Evolutionary conservation across 2,113 vertebrate species (phyloP).

Genomic region (Tragelaphus strepsiceros): DNA sequence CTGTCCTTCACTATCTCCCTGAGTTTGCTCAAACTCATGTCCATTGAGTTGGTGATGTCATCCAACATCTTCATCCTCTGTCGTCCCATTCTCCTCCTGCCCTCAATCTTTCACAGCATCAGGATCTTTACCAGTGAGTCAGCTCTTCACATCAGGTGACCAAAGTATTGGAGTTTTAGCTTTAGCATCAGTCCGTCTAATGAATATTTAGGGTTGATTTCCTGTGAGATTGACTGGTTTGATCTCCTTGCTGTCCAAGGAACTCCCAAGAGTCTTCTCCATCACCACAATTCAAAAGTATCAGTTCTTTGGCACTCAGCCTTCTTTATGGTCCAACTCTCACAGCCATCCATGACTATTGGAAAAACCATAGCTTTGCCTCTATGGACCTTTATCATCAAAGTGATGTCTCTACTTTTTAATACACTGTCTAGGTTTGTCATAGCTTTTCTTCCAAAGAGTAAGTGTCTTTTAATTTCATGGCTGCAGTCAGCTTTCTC

Average conservation of each 20-base stretch:
- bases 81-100: background rate
- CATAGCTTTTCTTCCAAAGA: background rate
- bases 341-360: background rate
- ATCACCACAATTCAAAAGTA: background rate
- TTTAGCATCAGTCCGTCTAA: background rate
- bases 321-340: background rate
- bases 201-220: background rate
- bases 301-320: background rate
- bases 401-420: background rate
- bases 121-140: background rate
- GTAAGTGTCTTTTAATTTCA: background rate
- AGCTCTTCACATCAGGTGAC: background rate
- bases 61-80: background rate
- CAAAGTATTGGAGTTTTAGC: background rate
- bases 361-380: background rate
- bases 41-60: background rate
- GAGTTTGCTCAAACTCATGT: background rate
- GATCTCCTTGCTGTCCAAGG: background rate
- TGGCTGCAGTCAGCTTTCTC: background rate
- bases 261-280: background rate
- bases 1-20: background rate
- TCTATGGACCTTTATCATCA: background rate
- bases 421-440: background rate
- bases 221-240: background rate
- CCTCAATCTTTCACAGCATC: background rate